phyloP scores from a whole-genome alignment of 2,113 vertebrate species.

The Lota lota region DNA sequence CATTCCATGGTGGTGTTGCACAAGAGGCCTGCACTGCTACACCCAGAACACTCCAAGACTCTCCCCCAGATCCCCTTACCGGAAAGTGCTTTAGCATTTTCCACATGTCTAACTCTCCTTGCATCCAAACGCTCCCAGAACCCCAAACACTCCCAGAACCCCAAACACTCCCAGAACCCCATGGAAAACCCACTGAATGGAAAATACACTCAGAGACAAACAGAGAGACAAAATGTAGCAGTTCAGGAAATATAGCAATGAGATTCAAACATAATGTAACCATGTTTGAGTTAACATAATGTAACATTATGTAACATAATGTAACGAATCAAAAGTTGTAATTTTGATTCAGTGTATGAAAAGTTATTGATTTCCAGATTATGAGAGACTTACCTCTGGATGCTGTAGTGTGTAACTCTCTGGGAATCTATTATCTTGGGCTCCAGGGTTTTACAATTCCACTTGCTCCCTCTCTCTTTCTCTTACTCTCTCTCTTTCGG shows the following conservation, averaged over 20 bases:
- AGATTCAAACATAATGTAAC: too few relatives aligned
- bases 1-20: conserved; percentile 54
- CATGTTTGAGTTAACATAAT: too few relatives aligned
- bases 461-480: conserved; percentile 33
- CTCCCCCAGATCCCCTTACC: conserved; percentile 51
- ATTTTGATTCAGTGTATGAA: too few relatives aligned
- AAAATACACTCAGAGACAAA: too few relatives aligned
- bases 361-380: too few relatives aligned
- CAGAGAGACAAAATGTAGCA: too few relatives aligned
- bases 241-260: too few relatives aligned
- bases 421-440: not conserved
- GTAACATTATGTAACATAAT: too few relatives aligned
- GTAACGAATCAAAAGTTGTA: too few relatives aligned
- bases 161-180: too few relatives aligned
- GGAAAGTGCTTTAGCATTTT: conserved; percentile 4
- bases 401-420: conserved; percentile 6
- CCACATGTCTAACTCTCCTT: conserved; percentile 7
- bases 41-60: conserved; percentile 23
- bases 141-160: too few relatives aligned
- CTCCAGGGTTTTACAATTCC: conserved; percentile 10
- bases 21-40: conserved; percentile 50
- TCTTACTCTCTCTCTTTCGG: not conserved
- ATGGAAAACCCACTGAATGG: too few relatives aligned
- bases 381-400: conserved; percentile 38
- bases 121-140: not conserved